A percentile compares a stretch with the other conserved stretches of the same genome.
Evolutionary conservation across 2,113 vertebrate genomes (phyloP).

Genomic region (Neoarius graeffei): DNA sequence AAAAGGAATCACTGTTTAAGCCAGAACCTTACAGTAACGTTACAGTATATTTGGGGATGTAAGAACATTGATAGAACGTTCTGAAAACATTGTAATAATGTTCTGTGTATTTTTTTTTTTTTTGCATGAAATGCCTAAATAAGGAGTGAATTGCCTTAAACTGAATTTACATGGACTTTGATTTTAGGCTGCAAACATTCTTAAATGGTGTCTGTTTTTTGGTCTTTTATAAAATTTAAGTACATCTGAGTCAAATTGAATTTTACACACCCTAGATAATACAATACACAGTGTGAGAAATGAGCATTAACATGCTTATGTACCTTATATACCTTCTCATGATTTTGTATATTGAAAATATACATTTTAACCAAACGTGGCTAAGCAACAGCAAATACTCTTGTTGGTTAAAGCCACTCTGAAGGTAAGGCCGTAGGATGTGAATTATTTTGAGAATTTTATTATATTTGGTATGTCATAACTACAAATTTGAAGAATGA

Average conservation of each 20-base stretch:
- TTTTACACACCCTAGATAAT: background rate
- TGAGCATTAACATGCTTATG: background rate
- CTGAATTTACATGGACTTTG: background rate
- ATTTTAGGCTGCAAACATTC: background rate
- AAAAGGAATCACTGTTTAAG: background rate
- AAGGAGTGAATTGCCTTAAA: background rate
- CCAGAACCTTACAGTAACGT: background rate
- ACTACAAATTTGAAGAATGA: background rate
- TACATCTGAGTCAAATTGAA: background rate
- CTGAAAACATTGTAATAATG: background rate
- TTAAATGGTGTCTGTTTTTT: background rate
- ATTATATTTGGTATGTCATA: background rate
- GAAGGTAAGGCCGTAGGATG: background rate
- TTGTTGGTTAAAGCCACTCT: background rate
- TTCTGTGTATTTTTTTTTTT: background rate
- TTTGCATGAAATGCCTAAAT: background rate
- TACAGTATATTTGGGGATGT: background rate
- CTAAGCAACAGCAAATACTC: background rate
- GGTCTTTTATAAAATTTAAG: background rate
- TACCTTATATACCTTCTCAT: background rate
- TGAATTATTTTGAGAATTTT: background rate
- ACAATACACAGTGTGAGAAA: background rate
- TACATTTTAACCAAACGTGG: background rate
- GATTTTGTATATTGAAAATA: background rate
- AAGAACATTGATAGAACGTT: background rate